phyloP scores from a whole-genome alignment of 2,113 vertebrate species.

The Eurypyga helias region DNA sequence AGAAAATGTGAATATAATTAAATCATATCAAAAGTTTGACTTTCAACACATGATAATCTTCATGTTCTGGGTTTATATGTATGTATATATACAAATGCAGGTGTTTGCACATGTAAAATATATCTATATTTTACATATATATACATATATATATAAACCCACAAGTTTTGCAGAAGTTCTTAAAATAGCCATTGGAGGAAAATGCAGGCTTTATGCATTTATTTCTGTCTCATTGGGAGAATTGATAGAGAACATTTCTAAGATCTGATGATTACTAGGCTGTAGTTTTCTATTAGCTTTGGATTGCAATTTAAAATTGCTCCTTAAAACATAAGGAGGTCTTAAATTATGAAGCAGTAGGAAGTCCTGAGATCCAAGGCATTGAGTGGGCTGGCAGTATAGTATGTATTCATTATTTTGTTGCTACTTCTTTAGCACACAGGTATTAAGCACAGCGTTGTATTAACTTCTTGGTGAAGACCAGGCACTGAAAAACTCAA shows the following conservation, averaged over 20 bases:
- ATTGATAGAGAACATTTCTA: not conserved
- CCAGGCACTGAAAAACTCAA: not conserved
- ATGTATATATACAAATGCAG: too few species aligned
- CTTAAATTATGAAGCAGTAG: slow-evolving; percentile 4
- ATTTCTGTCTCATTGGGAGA: not conserved
- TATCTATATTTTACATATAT: not conserved
- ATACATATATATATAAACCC: too few species aligned
- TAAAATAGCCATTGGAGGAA: not conserved
- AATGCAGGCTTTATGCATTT: not conserved
- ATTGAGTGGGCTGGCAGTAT: not conserved
- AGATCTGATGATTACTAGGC: not conserved
- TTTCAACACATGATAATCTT: not conserved
- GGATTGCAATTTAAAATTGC: slow-evolving; percentile 6
- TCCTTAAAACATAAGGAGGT: slow-evolving; percentile 4
- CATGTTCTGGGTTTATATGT: not conserved
- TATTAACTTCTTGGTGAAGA: slow-evolving; percentile 2
- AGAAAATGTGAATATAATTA: not conserved
- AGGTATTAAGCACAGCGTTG: not conserved
- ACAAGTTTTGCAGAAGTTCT: not conserved
- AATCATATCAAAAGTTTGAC: not conserved
- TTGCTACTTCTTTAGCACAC: slow-evolving; percentile 11
- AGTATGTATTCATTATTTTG: not conserved
- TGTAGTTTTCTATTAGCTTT: slow-evolving; percentile 14
- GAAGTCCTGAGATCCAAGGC: slow-evolving; percentile 2
- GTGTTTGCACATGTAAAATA: too few species aligned